phyloP scores from a whole-genome alignment of 2,797 vertebrate genomes.

The Sternotherus odoratus region DNA sequence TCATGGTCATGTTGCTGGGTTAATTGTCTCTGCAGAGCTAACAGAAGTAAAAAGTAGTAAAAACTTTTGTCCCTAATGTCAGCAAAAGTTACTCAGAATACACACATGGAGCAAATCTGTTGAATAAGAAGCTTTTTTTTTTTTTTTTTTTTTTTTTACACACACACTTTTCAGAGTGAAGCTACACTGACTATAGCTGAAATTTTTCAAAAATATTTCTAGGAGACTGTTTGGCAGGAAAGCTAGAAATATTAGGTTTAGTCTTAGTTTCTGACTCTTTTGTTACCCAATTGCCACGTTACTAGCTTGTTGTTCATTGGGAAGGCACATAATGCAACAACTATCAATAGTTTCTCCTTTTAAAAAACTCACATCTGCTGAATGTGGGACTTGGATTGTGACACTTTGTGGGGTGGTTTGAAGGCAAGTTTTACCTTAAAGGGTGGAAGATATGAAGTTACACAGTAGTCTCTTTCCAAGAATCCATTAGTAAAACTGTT shows the following conservation, averaged over 20 bases:
- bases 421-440: background rate
- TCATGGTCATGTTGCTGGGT: background rate
- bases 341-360: conserved; percentile 37
- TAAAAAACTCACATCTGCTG: background rate
- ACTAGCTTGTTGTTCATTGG: conserved; percentile 60
- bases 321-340: conserved; percentile 27
- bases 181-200: background rate
- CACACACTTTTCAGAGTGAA: background rate
- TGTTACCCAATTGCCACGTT: conserved; percentile 60
- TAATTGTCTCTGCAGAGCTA: background rate
- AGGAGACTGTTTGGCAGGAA: conserved; percentile 47
- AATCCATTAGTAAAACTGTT: background rate
- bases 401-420: rapidly evolving
- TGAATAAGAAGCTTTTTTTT: background rate
- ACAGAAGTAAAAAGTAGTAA: background rate
- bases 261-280: conserved; percentile 50
- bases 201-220: background rate
- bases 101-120: background rate
- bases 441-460: background rate
- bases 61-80: background rate
- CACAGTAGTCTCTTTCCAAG: rapidly evolving
- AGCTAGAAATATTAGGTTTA: conserved; percentile 25
- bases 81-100: background rate
- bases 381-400: background rate
- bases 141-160: background rate